Conservation (phyloP, 2,113 vertebrate species). For the Deroptyus accipitrinus region DNA sequence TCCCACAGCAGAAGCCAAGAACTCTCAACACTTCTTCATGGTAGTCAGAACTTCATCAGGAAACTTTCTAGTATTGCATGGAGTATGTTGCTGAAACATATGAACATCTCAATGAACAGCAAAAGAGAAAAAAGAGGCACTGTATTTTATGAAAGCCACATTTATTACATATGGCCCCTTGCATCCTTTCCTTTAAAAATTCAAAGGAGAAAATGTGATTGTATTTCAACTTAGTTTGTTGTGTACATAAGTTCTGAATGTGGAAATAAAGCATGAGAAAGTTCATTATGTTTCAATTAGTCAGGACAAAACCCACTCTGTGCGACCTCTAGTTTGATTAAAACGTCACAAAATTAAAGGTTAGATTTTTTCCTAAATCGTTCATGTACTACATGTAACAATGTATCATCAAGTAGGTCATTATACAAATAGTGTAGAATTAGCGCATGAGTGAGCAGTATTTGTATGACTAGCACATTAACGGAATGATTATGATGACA, state of each 20-base stretch:
- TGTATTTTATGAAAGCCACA: not conserved
- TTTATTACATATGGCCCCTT: not conserved
- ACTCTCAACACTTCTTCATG: not conserved
- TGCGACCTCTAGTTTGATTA: not conserved
- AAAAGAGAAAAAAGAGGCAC: not conserved
- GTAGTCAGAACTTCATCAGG: not conserved
- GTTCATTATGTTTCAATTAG: not conserved
- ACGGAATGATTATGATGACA: not conserved
- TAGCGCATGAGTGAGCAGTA: not conserved
- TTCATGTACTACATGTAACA: not conserved
- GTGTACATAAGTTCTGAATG: fast-evolving
- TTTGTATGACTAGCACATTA: not conserved
- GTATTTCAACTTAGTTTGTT: not conserved
- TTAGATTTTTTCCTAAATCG: not conserved
- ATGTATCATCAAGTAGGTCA: no score
- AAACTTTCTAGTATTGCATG: not conserved
- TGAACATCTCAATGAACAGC: not conserved
- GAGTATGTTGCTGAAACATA: not conserved
- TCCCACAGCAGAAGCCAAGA: not conserved
- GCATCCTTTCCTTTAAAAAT: not conserved
- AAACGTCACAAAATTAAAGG: not conserved
- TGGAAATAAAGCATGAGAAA: not conserved
- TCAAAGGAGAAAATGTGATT: not conserved
- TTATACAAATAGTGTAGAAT: not conserved
- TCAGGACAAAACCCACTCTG: not conserved